phyloP scores from a whole-genome alignment of 2,797 vertebrate species.

The Melanotaenia trifasciata region DNA sequence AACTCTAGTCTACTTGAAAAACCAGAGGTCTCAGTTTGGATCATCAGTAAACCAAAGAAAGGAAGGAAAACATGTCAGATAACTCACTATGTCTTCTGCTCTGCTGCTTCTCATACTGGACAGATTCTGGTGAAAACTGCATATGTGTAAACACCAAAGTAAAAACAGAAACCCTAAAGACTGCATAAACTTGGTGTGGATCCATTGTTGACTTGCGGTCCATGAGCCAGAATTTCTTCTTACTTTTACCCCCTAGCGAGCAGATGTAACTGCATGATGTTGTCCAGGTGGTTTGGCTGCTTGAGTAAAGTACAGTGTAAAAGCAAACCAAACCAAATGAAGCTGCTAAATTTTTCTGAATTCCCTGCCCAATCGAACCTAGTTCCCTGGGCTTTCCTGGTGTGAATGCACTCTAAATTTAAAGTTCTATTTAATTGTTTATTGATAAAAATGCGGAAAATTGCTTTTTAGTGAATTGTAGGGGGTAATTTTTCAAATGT shows the following conservation, averaged over 20 bases:
- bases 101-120: neutral
- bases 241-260: no score
- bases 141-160: neutral
- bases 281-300: no score
- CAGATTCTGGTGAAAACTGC: neutral
- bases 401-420: neutral
- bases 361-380: neutral
- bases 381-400: neutral
- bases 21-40: neutral
- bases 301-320: no score
- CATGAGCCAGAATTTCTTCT: no score
- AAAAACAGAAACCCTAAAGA: no score
- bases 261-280: no score
- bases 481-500: neutral
- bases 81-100: neutral
- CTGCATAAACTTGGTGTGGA: no score
- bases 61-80: neutral
- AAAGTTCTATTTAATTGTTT: neutral
- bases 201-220: no score
- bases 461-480: neutral
- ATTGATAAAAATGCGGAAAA: conserved; percentile 5
- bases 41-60: neutral
- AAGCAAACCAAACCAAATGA: no score
- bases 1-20: neutral
- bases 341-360: neutral